phyloP scores from a whole-genome alignment of 2,888 invertebrate genomes.

The Cartodere bifasciata region DNA sequence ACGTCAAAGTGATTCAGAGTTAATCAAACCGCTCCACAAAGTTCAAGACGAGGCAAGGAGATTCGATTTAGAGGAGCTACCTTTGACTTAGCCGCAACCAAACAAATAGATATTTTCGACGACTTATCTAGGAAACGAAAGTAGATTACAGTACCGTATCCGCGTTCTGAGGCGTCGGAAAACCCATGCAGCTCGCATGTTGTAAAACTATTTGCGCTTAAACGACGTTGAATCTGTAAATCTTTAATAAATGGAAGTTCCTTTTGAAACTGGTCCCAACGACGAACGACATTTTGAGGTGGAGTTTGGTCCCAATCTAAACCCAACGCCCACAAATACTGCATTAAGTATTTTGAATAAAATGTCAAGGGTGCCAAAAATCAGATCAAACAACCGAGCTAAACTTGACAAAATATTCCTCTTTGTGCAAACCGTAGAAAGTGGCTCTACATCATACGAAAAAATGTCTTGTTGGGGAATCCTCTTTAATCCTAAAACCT shows the following conservation, averaged over 20 bases:
- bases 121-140: too few relatives aligned
- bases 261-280: conserved; percentile 5
- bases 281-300: conserved; percentile 1
- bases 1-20: too few relatives aligned
- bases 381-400: conserved; percentile 16
- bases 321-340: conserved; percentile 9
- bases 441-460: conserved; percentile 5
- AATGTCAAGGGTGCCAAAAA: too few relatives aligned
- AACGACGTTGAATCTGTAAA: conserved; percentile 5
- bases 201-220: background rate
- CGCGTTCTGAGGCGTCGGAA: conserved; percentile 9
- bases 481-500: conserved; percentile 13
- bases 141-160: conserved; percentile 11
- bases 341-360: too few relatives aligned
- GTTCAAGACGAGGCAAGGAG: conserved; percentile 12
- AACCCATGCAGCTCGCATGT: conserved; percentile 9
- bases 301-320: conserved; percentile 12
- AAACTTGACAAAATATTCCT: conserved; percentile 16
- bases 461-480: too few relatives aligned
- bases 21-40: conserved; percentile 14
- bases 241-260: conserved; percentile 1
- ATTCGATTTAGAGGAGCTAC: conserved; percentile 11
- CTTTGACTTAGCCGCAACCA: conserved; percentile 9
- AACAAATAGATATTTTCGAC: background rate
- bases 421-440: conserved; percentile 14